Conservation (phyloP, 2,888 invertebrate species). For the Cryptus armator region DNA sequence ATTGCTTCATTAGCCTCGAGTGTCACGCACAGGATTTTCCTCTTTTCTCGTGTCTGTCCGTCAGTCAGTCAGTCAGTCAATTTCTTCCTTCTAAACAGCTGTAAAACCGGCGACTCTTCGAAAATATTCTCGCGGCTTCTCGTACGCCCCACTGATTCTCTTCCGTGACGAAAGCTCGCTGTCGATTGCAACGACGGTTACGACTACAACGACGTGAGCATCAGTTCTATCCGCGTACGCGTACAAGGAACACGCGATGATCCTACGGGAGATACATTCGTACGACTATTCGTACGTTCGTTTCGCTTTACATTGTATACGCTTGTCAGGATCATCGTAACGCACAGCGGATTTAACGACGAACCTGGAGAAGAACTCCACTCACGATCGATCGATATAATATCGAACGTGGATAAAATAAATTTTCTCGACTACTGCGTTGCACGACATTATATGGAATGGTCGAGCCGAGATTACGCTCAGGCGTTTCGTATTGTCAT, state of each 20-base stretch:
- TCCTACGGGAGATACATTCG: conserved; percentile 61
- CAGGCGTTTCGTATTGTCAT: not conserved
- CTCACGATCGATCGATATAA: conserved; percentile 55
- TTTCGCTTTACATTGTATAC: conserved; percentile 1
- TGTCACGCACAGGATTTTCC: not conserved
- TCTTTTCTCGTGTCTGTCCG: not conserved
- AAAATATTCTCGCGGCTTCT: conserved; percentile 18
- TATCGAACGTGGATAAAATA: conserved; percentile 55
- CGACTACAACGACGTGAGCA: conserved; percentile 25
- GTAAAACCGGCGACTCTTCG: not conserved
- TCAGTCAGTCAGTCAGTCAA: not conserved
- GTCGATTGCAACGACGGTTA: conserved; percentile 14
- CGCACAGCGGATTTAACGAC: not conserved
- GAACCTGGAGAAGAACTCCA: not conserved
- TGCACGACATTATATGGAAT: not conserved
- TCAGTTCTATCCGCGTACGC: not conserved
- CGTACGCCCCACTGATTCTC: not conserved
- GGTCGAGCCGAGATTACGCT: not conserved
- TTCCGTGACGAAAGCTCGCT: conserved; percentile 28
- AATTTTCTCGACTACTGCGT: conserved; percentile 31
- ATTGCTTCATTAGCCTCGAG: conserved; percentile 14
- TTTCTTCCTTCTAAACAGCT: conserved; percentile 8
- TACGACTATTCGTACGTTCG: conserved; percentile 18
- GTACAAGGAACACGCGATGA: conserved; percentile 44
- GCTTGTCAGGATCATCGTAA: not conserved